These are phyloP conservation scores for Troglohyphantes excavatus DNA, from an alignment of 2,888 invertebrate genomes.

Conservation along the genomic window DNA sequence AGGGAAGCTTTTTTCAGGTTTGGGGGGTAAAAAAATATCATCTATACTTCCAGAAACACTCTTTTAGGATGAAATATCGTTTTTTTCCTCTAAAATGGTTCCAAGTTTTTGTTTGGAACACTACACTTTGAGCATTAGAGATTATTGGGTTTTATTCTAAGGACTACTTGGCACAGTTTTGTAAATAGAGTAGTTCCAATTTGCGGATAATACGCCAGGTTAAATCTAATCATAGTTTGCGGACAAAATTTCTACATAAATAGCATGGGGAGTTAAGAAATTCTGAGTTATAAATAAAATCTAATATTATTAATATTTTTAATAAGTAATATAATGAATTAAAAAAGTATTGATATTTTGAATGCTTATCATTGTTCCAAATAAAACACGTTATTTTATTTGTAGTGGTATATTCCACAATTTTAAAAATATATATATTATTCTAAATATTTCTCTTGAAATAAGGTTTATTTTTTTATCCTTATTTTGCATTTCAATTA, in stretches of 20 bases:
- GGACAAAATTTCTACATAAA: too few species aligned
- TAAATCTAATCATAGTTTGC: not conserved
- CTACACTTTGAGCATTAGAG: not conserved
- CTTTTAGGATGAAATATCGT: conserved; percentile 9
- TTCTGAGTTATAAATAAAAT: not conserved
- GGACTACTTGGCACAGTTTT: conserved; percentile 4
- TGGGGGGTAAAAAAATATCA: conserved; percentile 18
- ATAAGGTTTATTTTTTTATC: too few species aligned
- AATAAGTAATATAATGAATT: too few species aligned
- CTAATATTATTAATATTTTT: not conserved
- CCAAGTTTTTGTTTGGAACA: conserved; percentile 19
- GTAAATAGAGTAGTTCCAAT: not conserved
- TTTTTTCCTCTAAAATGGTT: not conserved
- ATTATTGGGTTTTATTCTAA: conserved; percentile 21
- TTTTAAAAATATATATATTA: too few species aligned
- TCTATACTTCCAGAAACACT: conserved; percentile 25
- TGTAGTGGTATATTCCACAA: too few species aligned
- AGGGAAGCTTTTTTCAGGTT: conserved; percentile 42
- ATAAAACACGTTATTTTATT: too few species aligned
- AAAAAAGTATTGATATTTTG: too few species aligned
- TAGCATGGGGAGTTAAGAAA: not conserved
- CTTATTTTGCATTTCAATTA: too few species aligned
- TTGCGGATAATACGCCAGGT: not conserved
- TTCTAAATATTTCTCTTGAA: too few species aligned
- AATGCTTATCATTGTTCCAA: too few species aligned